phyloP scores from a whole-genome alignment of 53 echinoderm and acorn worm genomes.

The Mesocentrotus franciscanus region DNA sequence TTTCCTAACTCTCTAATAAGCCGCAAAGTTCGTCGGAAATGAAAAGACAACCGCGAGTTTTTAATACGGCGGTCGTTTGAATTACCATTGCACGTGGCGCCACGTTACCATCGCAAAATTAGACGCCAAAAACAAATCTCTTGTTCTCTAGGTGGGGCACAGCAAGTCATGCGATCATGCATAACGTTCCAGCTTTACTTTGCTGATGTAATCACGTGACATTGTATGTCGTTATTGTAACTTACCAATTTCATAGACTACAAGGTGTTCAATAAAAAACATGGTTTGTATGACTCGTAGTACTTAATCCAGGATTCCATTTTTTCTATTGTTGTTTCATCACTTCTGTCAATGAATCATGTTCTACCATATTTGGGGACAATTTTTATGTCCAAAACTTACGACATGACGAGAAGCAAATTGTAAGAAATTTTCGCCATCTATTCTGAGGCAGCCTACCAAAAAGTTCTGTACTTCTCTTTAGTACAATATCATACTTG shows the following conservation, averaged over 20 bases:
- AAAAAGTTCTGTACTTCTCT: no score
- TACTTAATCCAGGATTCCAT: no score
- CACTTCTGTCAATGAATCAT: no score
- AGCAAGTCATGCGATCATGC: slow-evolving; percentile 8
- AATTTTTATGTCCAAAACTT: no score
- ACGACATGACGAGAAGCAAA: no score
- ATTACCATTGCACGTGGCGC: slow-evolving; percentile 12
- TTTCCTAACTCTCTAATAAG: neutral
- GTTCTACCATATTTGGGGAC: no score
- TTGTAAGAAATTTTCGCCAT: no score
- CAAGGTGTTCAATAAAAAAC: neutral
- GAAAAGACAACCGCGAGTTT: neutral
- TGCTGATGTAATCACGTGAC: neutral
- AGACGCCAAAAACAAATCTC: slow-evolving; percentile 19
- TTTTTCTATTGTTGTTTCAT: no score
- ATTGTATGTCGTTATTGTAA: neutral
- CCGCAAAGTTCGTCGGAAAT: neutral
- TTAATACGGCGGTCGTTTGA: neutral
- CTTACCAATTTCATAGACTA: neutral
- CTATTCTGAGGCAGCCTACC: no score
- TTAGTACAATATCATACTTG: no score
- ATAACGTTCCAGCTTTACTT: neutral
- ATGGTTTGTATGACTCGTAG: neutral
- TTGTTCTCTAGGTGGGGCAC: neutral
- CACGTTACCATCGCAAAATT: neutral